phyloP scores from a whole-genome alignment of 2,113 vertebrate species.

The Excalfactoria chinensis region DNA sequence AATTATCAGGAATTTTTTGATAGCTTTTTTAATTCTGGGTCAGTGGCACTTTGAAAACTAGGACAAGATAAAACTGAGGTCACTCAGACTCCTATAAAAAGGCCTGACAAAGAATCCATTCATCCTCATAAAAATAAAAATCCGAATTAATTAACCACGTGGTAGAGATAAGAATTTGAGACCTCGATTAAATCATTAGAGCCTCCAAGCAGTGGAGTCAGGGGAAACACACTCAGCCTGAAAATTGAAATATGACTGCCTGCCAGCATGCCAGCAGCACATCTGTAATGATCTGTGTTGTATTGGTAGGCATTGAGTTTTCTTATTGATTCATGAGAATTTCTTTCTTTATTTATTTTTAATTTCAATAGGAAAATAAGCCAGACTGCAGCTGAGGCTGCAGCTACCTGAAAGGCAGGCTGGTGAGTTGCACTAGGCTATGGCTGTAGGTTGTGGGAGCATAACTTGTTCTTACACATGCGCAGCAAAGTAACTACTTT shows the following conservation, averaged over 20 bases:
- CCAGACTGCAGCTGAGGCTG: neutral
- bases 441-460: neutral
- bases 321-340: neutral
- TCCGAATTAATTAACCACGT: constrained; percentile 78
- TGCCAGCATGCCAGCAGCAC: neutral
- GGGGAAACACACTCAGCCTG: constrained; percentile 9
- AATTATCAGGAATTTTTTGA: neutral
- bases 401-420: neutral
- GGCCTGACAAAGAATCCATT: constrained; percentile 80
- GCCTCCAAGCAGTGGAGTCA: neutral
- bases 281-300: neutral
- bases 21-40: constrained; percentile 72
- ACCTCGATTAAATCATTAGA: constrained; percentile 67
- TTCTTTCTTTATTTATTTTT: neutral
- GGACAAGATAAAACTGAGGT: constrained; percentile 78
- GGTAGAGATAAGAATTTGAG: constrained; percentile 66
- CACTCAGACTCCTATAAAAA: constrained; percentile 68
- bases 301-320: neutral
- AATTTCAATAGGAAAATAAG: neutral
- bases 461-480: neutral
- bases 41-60: constrained; percentile 74
- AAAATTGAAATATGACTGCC: neutral
- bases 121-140: constrained; percentile 77
- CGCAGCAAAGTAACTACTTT: neutral
- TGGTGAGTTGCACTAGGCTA: neutral